Evolutionary conservation across 2,888 invertebrate genomes (phyloP), one percentile per base, ranked within the genome.

Genomic region (Agonopterix alstromeriana): DNA sequence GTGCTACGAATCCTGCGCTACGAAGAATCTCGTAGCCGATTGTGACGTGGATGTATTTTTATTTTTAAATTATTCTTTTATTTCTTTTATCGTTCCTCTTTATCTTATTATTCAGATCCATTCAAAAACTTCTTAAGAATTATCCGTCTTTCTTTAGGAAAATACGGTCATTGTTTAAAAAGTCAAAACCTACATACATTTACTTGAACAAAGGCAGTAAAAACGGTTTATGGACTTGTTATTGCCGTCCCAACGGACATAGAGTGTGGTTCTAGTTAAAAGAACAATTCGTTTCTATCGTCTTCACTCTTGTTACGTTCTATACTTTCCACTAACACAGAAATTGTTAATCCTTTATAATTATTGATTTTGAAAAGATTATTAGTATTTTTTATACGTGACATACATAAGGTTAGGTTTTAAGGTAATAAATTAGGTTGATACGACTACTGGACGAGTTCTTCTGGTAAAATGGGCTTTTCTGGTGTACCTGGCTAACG

Each of bases 141-240:
- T 52, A 48, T 49, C 48, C 38, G 41, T 46, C 47, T 47, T 47
- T 36, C 43, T 11, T 11, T 11, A 42, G 11, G 42, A 84, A 88
- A 86, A 87, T 85, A 86, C 78, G 82, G 75, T 79, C 80, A 84
- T 87, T 85, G 85, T 84, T 88, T 86, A 88, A 87, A 86, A 87
- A 86, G 85, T 85, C 85, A 78, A 78, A 81, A 82, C 85, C 83
- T 77, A 86, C 86, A 84, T 86, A 86, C 79, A 86, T 87, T 84
- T 84, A 77, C 71, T 80, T 77, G 86, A 87, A 88, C 87, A 88
- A 88, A 87, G 82, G 86, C 86, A 88, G 83, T 88, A 86, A 88
- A 88, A 87, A 79, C 86, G 77, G 80, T 88, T 88, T 88, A 88
- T 88, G 82, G 87, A 79, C 83, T 88, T 88, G 87, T 88, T 88